phyloP scores from a whole-genome alignment of 2,113 vertebrate species.

The Falco punctatus region DNA sequence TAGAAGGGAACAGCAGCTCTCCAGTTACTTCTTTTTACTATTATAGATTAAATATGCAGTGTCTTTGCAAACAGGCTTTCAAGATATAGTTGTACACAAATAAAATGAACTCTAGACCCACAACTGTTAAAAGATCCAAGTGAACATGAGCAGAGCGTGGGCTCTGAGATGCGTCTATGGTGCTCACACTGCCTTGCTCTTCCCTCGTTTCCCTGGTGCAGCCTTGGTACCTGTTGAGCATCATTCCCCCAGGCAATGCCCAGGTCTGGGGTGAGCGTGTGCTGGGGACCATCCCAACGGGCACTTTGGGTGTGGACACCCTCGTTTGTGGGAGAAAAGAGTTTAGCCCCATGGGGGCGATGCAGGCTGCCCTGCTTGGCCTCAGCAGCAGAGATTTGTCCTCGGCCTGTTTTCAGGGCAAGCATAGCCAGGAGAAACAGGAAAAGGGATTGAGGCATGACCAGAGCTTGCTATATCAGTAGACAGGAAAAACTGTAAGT shows the following conservation, averaged over 20 bases:
- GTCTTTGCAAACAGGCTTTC: neutral
- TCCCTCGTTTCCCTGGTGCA: neutral
- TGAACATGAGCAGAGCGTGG: neutral
- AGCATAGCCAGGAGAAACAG: neutral
- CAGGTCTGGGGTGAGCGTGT: neutral
- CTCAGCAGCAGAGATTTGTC: neutral
- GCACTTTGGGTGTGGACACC: neutral
- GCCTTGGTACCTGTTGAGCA: neutral
- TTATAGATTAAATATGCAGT: neutral
- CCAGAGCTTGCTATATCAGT: neutral
- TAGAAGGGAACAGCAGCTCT: neutral
- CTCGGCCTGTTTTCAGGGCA: neutral
- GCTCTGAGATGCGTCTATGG: neutral
- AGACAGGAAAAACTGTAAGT: neutral
- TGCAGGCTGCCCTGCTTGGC: neutral
- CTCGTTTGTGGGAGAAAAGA: neutral
- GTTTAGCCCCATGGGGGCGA: neutral
- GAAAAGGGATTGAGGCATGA: neutral
- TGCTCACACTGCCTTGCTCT: neutral
- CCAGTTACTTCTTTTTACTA: neutral
- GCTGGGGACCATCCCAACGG: neutral
- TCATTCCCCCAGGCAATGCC: neutral
- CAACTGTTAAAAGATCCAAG: neutral
- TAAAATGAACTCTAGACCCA: neutral
- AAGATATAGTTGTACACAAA: neutral